Percentiles rank a stretch among this genome's conserved stretches.
Evolutionary conservation across 2,797 vertebrate genomes (phyloP).

Genomic region (Caiman crocodilus): DNA sequence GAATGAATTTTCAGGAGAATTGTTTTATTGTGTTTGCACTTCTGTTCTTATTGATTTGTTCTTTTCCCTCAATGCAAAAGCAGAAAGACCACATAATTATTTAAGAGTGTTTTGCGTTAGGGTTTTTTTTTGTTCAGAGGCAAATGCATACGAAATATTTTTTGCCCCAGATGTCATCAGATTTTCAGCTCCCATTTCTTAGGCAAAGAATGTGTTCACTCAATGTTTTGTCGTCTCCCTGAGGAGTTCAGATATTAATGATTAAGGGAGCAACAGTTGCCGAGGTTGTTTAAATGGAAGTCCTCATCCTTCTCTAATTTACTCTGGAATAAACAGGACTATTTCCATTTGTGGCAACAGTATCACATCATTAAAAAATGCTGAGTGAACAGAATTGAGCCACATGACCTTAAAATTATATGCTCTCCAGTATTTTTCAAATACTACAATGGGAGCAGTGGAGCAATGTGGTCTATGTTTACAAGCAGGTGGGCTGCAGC

Average conservation of each 20-base stretch:
- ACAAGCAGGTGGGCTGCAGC: not conserved
- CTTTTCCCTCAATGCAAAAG: not conserved
- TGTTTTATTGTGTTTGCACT: fast-evolving
- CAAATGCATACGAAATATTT: not conserved
- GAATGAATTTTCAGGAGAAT: not conserved
- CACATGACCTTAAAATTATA: constrained; percentile 20
- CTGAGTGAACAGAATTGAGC: constrained; percentile 3
- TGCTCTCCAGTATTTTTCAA: constrained; percentile 4
- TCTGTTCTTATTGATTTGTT: not conserved
- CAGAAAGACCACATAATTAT: constrained; percentile 3
- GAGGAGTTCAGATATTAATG: not conserved
- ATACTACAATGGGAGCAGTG: not conserved
- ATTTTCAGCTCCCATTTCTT: not conserved
- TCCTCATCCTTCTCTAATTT: not conserved
- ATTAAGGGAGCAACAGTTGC: not conserved
- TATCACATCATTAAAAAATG: not conserved
- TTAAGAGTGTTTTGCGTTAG: constrained; percentile 3
- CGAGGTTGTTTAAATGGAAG: not conserved
- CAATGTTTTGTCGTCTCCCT: not conserved
- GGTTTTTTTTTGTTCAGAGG: not conserved
- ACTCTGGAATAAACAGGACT: not conserved
- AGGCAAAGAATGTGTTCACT: not conserved
- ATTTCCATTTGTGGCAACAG: not conserved
- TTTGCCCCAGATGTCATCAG: not conserved
- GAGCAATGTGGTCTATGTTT: not conserved